Evolutionary conservation across 2,113 vertebrate genomes (phyloP), one percentile per base, ranked within the genome.

Genomic region (Hemiprocne comata): DNA sequence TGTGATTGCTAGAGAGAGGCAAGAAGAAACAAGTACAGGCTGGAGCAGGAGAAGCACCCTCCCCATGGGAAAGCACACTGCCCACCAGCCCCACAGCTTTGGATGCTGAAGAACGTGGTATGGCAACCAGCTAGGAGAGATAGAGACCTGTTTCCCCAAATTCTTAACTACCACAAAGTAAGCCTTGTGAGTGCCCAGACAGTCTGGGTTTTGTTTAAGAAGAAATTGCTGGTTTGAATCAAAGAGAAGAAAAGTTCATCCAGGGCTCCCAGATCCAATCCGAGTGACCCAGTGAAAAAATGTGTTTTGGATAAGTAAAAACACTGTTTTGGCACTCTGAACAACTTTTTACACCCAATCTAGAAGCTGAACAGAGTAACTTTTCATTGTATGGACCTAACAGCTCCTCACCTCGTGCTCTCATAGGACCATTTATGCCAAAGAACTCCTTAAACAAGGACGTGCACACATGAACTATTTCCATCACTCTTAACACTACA

Each of bases 341-440:
- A 65, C 90, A 81, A 67, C 83, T 72, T 95, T 94, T 94, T 93
- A 90, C 96, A 95, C 95, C 94, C 89, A 93, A 92, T 73, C 44
- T 89, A 93, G 91, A 90, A 95, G 80, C 61, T 85, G 89, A 89
- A 67, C 42, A 75, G 77, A 75, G 33, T 89, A 60, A 92, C 29
- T 89, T 94, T 81, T 94, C 29, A 1, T 84, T 95, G 76, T 75
- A 48, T 4, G 10, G 65, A 38, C 61, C 85, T 90, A 73, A 69
- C 23, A 79, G 54, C 54, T 36, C 51, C 24, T 21, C 40, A 42
- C n/a, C n/a, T 70, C 50, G 36, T 44, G 60, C 54, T 90, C 72
- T 77, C 6, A 3, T 13, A 90, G 48, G 38, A 60, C 3, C 26
- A 34, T 70, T 89, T 89, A 67, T 55, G 65, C 72, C 69, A 90